These are phyloP conservation scores for Percina caprodes DNA, from an alignment of 2,113 vertebrate genomes.

Conservation along the genomic window DNA sequence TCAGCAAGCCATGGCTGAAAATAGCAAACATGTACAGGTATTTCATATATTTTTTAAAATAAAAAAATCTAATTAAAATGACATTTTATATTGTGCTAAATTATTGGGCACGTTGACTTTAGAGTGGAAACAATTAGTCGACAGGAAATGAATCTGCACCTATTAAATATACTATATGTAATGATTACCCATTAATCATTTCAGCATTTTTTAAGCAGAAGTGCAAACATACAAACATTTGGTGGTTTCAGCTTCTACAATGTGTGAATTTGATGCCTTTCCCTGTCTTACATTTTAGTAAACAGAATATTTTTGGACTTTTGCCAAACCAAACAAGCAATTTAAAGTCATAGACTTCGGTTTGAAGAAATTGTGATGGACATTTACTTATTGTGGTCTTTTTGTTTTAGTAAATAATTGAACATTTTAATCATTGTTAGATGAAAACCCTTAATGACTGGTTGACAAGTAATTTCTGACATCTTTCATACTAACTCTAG, in stretches of 20 bases:
- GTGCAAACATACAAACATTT: background rate
- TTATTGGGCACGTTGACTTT: background rate
- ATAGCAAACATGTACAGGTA: background rate
- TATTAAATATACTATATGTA: background rate
- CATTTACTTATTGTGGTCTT: background rate
- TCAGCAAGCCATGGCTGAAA: background rate
- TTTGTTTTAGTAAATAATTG: background rate
- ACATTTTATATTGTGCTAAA: background rate
- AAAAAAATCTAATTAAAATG: background rate
- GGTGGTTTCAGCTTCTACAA: background rate
- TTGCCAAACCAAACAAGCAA: background rate
- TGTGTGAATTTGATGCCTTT: background rate
- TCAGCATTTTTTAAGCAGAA: background rate
- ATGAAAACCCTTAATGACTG: background rate
- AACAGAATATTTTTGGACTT: background rate
- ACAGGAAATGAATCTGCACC: background rate
- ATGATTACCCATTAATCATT: background rate
- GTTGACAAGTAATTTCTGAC: background rate
- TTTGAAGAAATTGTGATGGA: background rate
- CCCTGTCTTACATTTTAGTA: background rate
- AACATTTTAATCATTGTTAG: background rate
- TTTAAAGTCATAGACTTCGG: background rate
- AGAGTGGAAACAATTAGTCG: background rate
- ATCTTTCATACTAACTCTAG: background rate
- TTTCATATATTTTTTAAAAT: background rate